phyloP scores from a whole-genome alignment of 92 coral and sea anemone species.

The Parazoanthus darwini region DNA sequence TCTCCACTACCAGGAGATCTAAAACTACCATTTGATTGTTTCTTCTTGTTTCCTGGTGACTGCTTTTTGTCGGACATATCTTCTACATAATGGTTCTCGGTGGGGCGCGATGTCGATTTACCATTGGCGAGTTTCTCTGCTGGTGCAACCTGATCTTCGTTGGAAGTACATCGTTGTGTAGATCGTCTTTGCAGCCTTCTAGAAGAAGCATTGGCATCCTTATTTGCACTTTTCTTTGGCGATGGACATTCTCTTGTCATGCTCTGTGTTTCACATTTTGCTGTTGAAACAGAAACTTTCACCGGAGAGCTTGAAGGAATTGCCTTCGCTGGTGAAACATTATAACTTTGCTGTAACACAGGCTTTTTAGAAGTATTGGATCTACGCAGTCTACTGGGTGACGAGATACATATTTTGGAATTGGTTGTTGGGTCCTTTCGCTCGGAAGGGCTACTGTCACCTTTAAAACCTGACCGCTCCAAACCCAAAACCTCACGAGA shows the following conservation, averaged over 20 bases:
- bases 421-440: background rate
- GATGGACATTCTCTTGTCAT: background rate
- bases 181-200: constrained; percentile 3
- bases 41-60: background rate
- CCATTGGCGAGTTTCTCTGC: background rate
- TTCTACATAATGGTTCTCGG: background rate
- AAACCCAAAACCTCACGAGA: background rate
- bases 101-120: background rate
- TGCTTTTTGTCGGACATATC: background rate
- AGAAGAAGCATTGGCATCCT: background rate
- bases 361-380: background rate
- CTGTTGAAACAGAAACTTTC: background rate
- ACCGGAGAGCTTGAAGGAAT: background rate
- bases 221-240: background rate
- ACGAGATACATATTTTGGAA: background rate
- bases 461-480: background rate
- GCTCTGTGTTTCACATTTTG: background rate
- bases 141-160: background rate
- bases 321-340: background rate
- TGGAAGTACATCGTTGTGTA: background rate
- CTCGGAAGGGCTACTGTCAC: background rate
- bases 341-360: background rate
- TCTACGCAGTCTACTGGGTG: background rate
- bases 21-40: background rate
- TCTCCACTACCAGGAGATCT: background rate